Evolutionary conservation across 2,113 vertebrate species (phyloP), one percentile per base, ranked within the genome.

Genomic region (Acrocephalus arundinaceus): DNA sequence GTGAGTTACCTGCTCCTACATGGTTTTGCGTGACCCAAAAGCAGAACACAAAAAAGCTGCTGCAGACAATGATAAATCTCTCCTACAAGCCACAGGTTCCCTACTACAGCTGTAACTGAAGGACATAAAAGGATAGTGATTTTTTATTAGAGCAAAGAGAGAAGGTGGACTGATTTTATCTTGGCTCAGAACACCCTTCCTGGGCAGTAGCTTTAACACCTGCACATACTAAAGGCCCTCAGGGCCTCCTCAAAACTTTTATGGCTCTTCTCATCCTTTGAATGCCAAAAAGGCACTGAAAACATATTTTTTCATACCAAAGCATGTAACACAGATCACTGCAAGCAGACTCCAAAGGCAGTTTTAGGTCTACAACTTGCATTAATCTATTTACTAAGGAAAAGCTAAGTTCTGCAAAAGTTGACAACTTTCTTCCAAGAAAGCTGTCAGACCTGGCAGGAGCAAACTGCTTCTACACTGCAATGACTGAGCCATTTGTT

Each of bases 201-300:
- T 5, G 21, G 23, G 63, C 33, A 57, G 54, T 1, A 73, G n/a
- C 30, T 77, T 76, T 76, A 76, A 65, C 0, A 0, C 13, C 33
- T 55, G 13, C 0, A 1, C 0, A 0, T 27, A 9, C 8, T 20
- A 28, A 31, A 19, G 35, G 8, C 2, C 3, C 8, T 24, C 35
- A 70, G 6, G 89, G 35, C 20, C 33, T 68, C 25, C 33, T 54
- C 48, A 45, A 35, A 31, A 49, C 13, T 43, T 80, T 73, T 51
- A 59, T 4, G 7, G 45, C 28, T 84, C 20, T 65, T 68, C 31
- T 63, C 15, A 68, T 17, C 15, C 43, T n/a, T 35, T 1, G 1
- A 83, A 68, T 43, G 14, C 25, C 30, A 41, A 52, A 81, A 51
- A 11, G 15, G 20, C 19, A 77, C 22, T 11, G 8, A 37, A 63